A percentile compares a stretch with the other conserved stretches of the same genome.
Evolutionary conservation across 2,113 vertebrate genomes (phyloP).

Genomic region (Nibea albiflora): DNA sequence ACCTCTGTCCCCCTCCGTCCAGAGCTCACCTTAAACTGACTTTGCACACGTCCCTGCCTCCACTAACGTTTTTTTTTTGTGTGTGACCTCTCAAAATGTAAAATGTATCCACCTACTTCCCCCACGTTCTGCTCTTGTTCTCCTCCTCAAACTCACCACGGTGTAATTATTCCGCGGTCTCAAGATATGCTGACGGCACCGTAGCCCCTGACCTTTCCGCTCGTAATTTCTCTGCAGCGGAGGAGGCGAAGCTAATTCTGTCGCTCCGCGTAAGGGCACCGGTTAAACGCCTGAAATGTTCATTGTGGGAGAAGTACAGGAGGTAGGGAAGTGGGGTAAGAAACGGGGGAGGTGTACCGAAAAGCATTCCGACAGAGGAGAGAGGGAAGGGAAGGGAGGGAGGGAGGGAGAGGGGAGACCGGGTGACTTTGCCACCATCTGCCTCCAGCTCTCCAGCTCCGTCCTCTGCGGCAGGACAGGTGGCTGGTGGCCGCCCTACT

Average conservation of each 20-base stretch:
- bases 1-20: neutral
- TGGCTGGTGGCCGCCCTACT: constrained; percentile 77
- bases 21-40: constrained; percentile 25
- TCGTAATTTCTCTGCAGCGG: constrained; percentile 23
- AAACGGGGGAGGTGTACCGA: neutral
- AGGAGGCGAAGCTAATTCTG: constrained; percentile 41
- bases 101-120: neutral
- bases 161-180: constrained; percentile 40
- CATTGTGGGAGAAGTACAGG: constrained; percentile 37
- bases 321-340: constrained; percentile 1
- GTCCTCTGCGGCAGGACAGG: constrained; percentile 76
- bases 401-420: constrained; percentile 26
- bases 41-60: neutral
- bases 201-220: constrained; percentile 41
- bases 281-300: constrained; percentile 51
- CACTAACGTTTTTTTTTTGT: neutral
- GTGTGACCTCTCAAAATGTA: constrained; percentile 28
- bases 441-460: constrained; percentile 73
- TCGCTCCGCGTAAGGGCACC: constrained; percentile 14
- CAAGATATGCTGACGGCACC: constrained; percentile 22
- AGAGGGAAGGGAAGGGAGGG: constrained; percentile 7
- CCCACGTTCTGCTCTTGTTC: neutral
- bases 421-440: constrained; percentile 84
- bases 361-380: constrained; percentile 29
- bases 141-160: neutral